phyloP scores from a whole-genome alignment of 1,140 invertebrate species.

The Magallana ariakensis region DNA sequence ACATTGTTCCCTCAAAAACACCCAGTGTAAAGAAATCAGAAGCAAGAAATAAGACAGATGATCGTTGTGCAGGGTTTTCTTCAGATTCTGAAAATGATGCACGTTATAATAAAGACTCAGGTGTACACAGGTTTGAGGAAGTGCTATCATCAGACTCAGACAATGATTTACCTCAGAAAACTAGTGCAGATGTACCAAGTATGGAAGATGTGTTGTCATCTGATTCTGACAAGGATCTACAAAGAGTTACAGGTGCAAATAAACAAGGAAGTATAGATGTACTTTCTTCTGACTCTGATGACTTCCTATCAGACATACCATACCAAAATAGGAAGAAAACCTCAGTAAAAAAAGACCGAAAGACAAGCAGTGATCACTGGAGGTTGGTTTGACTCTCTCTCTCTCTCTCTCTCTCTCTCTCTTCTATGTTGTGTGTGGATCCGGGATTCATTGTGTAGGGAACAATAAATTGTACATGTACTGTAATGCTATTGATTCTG shows the following conservation, averaged over 20 bases:
- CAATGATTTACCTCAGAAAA: neutral
- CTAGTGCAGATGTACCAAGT: neutral
- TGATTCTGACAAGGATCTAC: constrained; percentile 16
- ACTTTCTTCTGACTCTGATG: constrained; percentile 14
- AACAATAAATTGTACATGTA: neutral
- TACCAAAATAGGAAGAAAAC: neutral
- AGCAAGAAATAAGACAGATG: neutral
- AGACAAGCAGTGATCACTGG: neutral
- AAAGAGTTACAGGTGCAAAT: neutral
- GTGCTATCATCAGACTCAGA: constrained; percentile 3
- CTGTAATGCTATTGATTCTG: neutral
- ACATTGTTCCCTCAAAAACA: neutral
- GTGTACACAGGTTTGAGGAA: neutral
- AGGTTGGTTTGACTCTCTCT: neutral
- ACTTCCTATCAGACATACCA: neutral
- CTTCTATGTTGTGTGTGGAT: no score
- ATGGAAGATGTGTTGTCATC: neutral
- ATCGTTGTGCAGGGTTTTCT: neutral
- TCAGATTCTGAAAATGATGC: neutral
- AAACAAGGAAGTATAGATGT: neutral
- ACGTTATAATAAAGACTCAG: neutral
- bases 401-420: no score
- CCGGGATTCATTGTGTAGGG: neutral
- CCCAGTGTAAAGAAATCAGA: neutral
- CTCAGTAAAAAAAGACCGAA: neutral